A percentile compares a stretch with the other conserved stretches of the same genome.
These are phyloP conservation scores for Branchipolynoe longqiensis DNA, from an alignment of 2,888 invertebrate genomes.

Conservation along the genomic window DNA sequence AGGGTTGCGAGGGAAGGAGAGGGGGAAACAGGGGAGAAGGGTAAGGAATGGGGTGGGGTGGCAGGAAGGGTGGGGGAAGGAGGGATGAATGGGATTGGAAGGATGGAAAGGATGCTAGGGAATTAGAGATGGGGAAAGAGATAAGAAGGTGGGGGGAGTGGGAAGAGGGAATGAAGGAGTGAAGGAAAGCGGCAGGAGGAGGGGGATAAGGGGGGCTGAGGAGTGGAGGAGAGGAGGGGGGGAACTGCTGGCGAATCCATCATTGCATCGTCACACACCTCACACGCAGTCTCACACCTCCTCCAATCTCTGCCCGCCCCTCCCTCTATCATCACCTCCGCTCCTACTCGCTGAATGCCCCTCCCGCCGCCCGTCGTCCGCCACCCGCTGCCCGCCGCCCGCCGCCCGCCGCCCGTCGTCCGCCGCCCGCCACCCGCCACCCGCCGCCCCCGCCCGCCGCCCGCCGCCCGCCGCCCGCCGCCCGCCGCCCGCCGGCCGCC, in stretches of 20 bases:
- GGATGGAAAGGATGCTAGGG: not conserved
- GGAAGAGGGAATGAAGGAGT: not conserved
- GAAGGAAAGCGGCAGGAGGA: too few species aligned
- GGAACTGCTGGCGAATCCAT: conserved; percentile 9
- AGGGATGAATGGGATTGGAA: too few species aligned
- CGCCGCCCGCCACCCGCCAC: not conserved
- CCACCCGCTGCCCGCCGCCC: not conserved
- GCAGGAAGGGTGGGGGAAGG: not conserved
- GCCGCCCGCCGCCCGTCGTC: not conserved
- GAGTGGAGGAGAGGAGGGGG: not conserved
- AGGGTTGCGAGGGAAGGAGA: too few species aligned
- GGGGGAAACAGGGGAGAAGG: too few species aligned
- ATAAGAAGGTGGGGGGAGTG: not conserved
- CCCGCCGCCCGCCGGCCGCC: not conserved
- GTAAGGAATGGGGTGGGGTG: not conserved
- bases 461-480: not conserved
- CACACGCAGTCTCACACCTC: not conserved
- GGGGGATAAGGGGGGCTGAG: too few species aligned
- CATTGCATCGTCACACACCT: not conserved
- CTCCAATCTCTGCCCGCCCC: not conserved
- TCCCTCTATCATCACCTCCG: not conserved
- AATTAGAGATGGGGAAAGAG: not conserved
- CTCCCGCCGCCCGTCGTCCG: not conserved
- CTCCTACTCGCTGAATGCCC: not conserved
- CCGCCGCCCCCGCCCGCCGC: not conserved